These are phyloP conservation scores for Corythornis madagascariensis DNA, from an alignment of 2,113 vertebrate genomes.

Conservation along the genomic window DNA sequence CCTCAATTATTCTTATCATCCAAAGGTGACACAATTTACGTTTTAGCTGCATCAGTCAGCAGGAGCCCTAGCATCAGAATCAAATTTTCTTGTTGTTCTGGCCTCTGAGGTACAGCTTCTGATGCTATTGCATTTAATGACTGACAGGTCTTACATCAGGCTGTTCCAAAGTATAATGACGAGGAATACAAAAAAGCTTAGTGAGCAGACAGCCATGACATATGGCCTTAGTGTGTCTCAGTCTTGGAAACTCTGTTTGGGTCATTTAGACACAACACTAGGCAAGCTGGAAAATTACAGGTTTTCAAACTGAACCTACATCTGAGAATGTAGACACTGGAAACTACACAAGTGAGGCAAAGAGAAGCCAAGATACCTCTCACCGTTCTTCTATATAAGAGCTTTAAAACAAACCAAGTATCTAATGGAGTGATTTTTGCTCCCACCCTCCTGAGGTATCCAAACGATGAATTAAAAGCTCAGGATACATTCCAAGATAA, in stretches of 20 bases:
- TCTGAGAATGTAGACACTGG: not conserved
- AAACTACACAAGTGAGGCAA: not conserved
- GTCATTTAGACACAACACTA: not conserved
- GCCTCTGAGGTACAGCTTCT: not conserved
- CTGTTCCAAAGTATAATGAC: not conserved
- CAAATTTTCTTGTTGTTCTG: not conserved
- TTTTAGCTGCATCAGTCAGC: not conserved
- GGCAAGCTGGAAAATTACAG: not conserved
- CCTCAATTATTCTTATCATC: not conserved
- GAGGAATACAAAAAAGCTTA: not conserved
- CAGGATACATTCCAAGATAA: not conserved
- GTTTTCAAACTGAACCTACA: not conserved
- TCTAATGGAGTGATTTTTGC: fast-evolving
- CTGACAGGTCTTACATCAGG: not conserved
- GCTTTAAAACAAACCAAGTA: not conserved
- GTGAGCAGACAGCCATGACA: not conserved
- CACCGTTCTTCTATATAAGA: not conserved
- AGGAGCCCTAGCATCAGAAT: not conserved
- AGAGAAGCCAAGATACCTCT: not conserved
- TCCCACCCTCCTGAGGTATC: not conserved
- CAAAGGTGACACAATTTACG: not conserved
- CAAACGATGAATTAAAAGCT: not conserved
- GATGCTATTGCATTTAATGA: not conserved
- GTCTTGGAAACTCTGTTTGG: not conserved
- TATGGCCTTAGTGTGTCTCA: not conserved